Percentiles rank a stretch among this genome's conserved stretches.
Evolutionary conservation across 2,113 vertebrate species (phyloP).

Genomic region (Pachyramphus minor): DNA sequence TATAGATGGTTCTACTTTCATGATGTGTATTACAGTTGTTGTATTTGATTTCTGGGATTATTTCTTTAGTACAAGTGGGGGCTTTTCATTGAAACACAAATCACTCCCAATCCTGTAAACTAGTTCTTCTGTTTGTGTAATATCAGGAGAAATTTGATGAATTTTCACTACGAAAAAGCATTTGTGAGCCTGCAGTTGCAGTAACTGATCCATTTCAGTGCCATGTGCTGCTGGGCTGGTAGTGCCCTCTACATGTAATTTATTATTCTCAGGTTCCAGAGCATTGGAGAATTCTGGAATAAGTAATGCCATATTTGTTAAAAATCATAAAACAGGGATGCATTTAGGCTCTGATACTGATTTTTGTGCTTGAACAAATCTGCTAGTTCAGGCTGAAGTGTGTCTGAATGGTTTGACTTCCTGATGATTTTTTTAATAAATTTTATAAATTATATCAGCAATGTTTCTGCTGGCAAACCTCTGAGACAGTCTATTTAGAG

Average conservation of each 20-base stretch:
- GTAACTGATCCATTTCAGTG: background rate
- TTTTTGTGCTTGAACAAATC: background rate
- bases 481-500: background rate
- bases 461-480: background rate
- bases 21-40: background rate
- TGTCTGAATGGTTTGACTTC: background rate
- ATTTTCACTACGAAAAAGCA: background rate
- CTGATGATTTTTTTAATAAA: background rate
- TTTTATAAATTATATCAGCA: background rate
- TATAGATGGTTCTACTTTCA: background rate
- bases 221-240: fast-evolving
- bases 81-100: background rate
- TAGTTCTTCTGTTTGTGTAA: background rate
- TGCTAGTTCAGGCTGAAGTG: background rate
- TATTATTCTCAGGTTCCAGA: background rate
- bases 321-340: background rate
- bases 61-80: background rate
- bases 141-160: fast-evolving
- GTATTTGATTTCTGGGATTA: background rate
- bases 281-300: background rate
- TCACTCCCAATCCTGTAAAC: background rate
- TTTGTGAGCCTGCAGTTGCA: background rate
- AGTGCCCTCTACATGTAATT: fast-evolving
- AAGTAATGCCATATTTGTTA: background rate
- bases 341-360: background rate